Conservation (phyloP, 2,797 vertebrate species). For the Oreonectes daqikongensis region DNA sequence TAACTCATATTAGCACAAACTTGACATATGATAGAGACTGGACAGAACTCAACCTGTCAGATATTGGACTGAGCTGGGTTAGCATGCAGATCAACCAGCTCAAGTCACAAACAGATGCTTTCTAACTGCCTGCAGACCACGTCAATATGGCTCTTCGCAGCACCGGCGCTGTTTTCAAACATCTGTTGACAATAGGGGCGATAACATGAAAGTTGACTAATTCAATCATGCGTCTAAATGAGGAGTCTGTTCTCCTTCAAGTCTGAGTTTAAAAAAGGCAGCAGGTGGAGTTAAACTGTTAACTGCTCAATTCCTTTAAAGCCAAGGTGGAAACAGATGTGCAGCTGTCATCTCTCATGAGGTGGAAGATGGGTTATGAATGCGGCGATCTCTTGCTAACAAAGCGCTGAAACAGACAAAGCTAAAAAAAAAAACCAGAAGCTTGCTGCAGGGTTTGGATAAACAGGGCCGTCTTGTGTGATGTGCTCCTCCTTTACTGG, state of each 20-base stretch:
- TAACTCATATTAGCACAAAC: constrained; percentile 16
- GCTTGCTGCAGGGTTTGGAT: constrained; percentile 7
- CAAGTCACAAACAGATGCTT: constrained; percentile 37
- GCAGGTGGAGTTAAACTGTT: constrained; percentile 22
- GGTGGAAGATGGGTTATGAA: constrained; percentile 37
- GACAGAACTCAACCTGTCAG: neutral
- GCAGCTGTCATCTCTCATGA: constrained; percentile 44
- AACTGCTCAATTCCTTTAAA: constrained; percentile 28
- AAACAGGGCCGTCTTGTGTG: constrained; percentile 33
- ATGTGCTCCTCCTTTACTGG: constrained; percentile 23
- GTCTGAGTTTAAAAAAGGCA: constrained; percentile 27
- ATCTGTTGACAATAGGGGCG: constrained; percentile 30
- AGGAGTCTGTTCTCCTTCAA: constrained; percentile 31
- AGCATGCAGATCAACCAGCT: constrained; percentile 43
- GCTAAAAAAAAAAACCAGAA: constrained; percentile 5
- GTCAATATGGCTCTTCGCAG: constrained; percentile 13
- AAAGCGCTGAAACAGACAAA: constrained; percentile 33
- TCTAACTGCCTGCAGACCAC: constrained; percentile 5
- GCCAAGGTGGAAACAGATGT: constrained; percentile 43
- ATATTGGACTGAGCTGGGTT: constrained; percentile 32
- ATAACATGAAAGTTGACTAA: constrained; percentile 35
- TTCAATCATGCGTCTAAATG: constrained; percentile 20
- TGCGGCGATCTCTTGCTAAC: constrained; percentile 30
- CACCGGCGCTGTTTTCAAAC: constrained; percentile 28
- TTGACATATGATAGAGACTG: too few species aligned